phyloP scores from a whole-genome alignment of 1,140 invertebrate species.

The Orchesella cincta region DNA sequence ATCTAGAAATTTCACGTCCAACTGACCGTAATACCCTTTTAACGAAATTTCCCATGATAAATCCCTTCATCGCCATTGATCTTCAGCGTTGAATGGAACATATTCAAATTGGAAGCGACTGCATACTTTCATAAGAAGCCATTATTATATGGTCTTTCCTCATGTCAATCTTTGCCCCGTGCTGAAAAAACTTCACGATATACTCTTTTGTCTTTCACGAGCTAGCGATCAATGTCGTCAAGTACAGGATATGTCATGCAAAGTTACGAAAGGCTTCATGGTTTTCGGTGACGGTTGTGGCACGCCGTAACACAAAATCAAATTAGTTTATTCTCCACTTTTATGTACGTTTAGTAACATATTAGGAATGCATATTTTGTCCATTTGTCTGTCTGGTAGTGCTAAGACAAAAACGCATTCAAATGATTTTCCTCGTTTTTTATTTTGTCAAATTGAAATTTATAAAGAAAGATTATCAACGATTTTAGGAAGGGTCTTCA shows the following conservation, averaged over 20 bases:
- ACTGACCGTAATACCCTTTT: slow-evolving; percentile 27
- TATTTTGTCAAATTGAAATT: too few relatives aligned
- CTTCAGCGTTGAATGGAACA: neutral
- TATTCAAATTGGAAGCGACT: neutral
- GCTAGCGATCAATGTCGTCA: too few relatives aligned
- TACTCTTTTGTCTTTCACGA: too few relatives aligned
- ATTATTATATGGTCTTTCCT: too few relatives aligned
- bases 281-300: neutral
- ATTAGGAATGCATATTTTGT: neutral
- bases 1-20: slow-evolving; percentile 4
- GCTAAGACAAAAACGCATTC: too few relatives aligned
- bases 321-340: neutral
- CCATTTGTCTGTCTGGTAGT: too few relatives aligned
- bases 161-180: too few relatives aligned
- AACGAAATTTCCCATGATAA: slow-evolving; percentile 28
- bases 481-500: too few relatives aligned
- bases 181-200: too few relatives aligned
- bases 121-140: too few relatives aligned
- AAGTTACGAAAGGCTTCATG: neutral
- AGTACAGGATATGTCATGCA: slow-evolving; percentile 7
- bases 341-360: neutral
- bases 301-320: neutral
- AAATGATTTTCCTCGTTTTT: too few relatives aligned
- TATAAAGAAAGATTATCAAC: too few relatives aligned
- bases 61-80: slow-evolving; percentile 1